These are phyloP conservation scores for Stomatorhinus ivindoensis DNA, from an alignment of 2,113 vertebrate species.

Conservation along the genomic window DNA sequence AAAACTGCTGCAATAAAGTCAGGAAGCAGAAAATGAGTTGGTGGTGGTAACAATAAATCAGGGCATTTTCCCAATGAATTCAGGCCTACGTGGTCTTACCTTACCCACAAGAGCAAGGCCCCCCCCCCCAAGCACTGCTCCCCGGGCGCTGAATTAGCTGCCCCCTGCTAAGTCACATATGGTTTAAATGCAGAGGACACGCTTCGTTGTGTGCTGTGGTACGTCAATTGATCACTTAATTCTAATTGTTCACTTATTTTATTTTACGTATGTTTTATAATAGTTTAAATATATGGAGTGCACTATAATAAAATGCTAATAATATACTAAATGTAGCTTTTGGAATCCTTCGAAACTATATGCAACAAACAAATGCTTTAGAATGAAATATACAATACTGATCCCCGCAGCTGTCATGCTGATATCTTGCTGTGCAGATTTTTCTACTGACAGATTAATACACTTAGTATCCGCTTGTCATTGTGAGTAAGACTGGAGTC, in stretches of 20 bases:
- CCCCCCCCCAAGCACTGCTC: no score
- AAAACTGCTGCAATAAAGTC: background rate
- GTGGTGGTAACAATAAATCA: background rate
- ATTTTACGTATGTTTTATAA: background rate
- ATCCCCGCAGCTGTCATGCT: background rate
- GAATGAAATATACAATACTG: background rate
- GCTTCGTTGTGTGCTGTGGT: no score
- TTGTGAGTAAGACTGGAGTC: background rate
- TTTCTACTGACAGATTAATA: constrained; percentile 1
- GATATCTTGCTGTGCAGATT: background rate
- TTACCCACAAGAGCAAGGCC: no score
- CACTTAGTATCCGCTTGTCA: background rate
- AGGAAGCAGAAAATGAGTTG: background rate
- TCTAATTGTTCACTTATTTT: background rate
- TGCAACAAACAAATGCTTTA: background rate
- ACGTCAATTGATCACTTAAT: no score
- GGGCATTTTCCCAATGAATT: background rate
- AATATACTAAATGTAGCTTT: background rate
- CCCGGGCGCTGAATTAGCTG: no score
- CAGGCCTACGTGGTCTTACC: background rate
- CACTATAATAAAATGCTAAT: background rate
- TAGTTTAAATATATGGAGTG: background rate
- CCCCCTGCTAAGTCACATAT: no score
- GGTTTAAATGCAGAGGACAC: no score
- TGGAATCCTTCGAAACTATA: background rate